Conservation (phyloP, 1,140 invertebrate species). For the Lepidurus packardi region DNA sequence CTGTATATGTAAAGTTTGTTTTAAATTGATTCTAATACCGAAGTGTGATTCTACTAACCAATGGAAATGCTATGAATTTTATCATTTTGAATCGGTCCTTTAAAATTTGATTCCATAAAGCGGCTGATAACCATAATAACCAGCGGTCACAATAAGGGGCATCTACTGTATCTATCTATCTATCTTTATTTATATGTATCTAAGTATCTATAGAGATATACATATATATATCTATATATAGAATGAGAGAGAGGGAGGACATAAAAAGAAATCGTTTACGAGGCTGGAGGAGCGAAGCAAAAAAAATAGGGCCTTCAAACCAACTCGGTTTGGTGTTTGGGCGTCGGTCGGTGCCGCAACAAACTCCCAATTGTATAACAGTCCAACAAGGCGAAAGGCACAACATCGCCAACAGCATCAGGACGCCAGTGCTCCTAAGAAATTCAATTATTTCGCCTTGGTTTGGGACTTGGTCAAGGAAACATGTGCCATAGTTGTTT, state of each 20-base stretch:
- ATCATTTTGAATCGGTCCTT: too few species aligned
- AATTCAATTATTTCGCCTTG: conserved; percentile 22
- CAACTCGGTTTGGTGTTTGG: background rate
- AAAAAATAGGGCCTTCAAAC: background rate
- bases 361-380: conserved; percentile 4
- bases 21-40: too few species aligned
- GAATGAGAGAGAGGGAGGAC: background rate
- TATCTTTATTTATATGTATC: too few species aligned
- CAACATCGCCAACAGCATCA: conserved; percentile 13
- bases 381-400: background rate
- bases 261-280: background rate
- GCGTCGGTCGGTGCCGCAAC: background rate
- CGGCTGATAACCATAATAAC: too few species aligned
- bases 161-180: too few species aligned
- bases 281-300: background rate
- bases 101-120: too few species aligned
- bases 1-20: too few species aligned
- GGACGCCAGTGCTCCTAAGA: conserved; percentile 9
- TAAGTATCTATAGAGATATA: too few species aligned
- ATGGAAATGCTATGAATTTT: too few species aligned
- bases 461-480: conserved; percentile 17
- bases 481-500: conserved; percentile 22
- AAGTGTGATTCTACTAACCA: too few species aligned
- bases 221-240: background rate
- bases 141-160: too few species aligned